Evolutionary conservation across 2,888 invertebrate species (phyloP).

Genomic region (Trissonchulus latispiculum): DNA sequence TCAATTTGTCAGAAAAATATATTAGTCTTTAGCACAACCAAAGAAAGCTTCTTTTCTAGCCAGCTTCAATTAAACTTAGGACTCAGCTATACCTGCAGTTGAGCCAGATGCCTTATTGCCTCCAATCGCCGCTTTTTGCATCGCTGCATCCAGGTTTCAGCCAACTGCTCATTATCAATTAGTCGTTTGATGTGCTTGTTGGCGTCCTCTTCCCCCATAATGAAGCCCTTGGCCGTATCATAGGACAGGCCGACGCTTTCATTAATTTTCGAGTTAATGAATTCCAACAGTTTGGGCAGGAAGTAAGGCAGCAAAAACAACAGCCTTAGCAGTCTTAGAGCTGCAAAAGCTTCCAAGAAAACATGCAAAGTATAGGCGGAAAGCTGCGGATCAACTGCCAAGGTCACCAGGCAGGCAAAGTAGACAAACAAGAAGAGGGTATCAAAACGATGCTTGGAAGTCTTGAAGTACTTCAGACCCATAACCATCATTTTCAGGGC

Average conservation of each 20-base stretch:
- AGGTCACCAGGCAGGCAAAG: neutral
- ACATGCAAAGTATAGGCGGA: neutral
- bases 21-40: no score
- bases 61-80: no score
- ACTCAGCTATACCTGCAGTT: slow-evolving; percentile 43
- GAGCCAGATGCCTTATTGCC: slow-evolving; percentile 28
- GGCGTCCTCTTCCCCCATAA: slow-evolving; percentile 56
- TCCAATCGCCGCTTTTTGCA: slow-evolving; percentile 20
- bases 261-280: slow-evolving; percentile 53
- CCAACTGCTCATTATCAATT: slow-evolving; percentile 45
- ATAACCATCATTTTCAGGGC: neutral
- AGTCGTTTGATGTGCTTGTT: slow-evolving; percentile 52
- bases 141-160: slow-evolving; percentile 33
- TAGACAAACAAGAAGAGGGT: neutral
- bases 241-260: slow-evolving; percentile 55
- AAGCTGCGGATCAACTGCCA: neutral
- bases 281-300: slow-evolving; percentile 52
- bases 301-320: neutral
- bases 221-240: slow-evolving; percentile 58
- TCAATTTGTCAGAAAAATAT: no score
- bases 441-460: slow-evolving; percentile 1
- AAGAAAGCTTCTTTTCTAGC: no score
- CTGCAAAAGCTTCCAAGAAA: slow-evolving; percentile 4
- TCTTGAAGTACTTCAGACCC: neutral
- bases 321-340: neutral